phyloP scores from a whole-genome alignment of 2,113 vertebrate species.

The Elephantulus edwardii region DNA sequence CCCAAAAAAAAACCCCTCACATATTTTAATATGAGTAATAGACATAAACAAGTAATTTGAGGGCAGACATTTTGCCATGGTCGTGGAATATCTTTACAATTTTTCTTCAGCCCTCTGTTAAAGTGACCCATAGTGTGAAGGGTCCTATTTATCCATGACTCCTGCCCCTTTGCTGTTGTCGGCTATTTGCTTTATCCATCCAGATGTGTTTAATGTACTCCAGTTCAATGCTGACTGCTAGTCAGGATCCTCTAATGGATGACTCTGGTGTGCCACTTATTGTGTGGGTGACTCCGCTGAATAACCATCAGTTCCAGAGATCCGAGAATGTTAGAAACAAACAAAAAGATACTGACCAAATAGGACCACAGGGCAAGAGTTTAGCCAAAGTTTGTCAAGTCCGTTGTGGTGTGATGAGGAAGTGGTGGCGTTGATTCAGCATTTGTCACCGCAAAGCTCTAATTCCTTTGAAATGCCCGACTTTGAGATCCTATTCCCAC shows the following conservation, averaged over 20 bases:
- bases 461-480: not conserved
- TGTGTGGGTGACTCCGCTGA: slow-evolving; percentile 54
- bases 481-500: slow-evolving; percentile 46
- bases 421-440: slow-evolving; percentile 64
- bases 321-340: slow-evolving; percentile 14
- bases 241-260: not conserved
- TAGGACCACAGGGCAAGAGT: slow-evolving; percentile 36
- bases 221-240: not conserved
- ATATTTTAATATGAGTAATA: slow-evolving; percentile 58
- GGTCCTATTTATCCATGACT: not conserved
- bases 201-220: not conserved
- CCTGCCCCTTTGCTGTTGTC: slow-evolving; percentile 29
- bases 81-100: slow-evolving; percentile 1
- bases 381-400: slow-evolving; percentile 34
- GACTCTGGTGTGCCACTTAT: slow-evolving; percentile 1
- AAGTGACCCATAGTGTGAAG: not conserved
- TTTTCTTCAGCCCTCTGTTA: slow-evolving; percentile 66
- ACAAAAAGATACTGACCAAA: slow-evolving; percentile 39
- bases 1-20: too few relatives aligned
- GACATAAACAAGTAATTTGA: not conserved
- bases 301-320: not conserved
- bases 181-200: not conserved
- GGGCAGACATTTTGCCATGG: slow-evolving; percentile 27
- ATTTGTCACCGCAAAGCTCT: slow-evolving; percentile 43
- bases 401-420: slow-evolving; percentile 65